Evolutionary conservation across 2,888 invertebrate genomes (phyloP).

Genomic region (Drosophila greeni): DNA sequence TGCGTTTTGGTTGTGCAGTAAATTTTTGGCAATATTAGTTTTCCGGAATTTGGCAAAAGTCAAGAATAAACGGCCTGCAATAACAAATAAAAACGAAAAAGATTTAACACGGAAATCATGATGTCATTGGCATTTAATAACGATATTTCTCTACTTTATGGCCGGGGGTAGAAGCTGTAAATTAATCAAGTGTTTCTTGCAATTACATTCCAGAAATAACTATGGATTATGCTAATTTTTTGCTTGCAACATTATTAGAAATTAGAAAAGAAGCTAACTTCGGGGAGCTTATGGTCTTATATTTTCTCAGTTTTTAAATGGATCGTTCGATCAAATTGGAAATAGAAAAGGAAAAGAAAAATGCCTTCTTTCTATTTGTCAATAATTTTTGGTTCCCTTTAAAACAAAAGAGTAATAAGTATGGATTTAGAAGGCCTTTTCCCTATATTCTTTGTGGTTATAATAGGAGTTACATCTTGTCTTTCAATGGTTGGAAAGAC

Average conservation of each 20-base stretch:
- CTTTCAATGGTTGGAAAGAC: neutral
- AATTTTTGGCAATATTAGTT: conserved; percentile 7
- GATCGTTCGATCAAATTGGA: no score
- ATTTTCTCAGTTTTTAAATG: no score
- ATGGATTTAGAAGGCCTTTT: no score
- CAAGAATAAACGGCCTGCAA: neutral
- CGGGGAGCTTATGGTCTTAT: no score
- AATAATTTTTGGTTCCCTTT: neutral
- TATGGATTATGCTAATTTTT: neutral
- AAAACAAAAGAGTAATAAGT: neutral
- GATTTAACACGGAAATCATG: conserved; percentile 5
- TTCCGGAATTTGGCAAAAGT: conserved; percentile 6
- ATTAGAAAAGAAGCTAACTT: neutral
- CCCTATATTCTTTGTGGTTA: neutral
- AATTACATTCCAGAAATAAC: neutral
- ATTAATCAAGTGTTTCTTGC: neutral
- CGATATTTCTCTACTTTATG: neutral
- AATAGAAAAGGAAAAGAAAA: no score
- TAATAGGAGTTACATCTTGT: neutral
- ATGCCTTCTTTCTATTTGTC: neutral
- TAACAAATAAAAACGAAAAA: neutral
- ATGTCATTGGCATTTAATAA: conserved; percentile 2
- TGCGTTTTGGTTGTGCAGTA: neutral
- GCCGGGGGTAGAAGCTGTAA: neutral
- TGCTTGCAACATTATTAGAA: neutral